These are phyloP conservation scores for Schizothorax lantsangensis DNA, from an alignment of 2,797 vertebrate species.

Conservation along the genomic window DNA sequence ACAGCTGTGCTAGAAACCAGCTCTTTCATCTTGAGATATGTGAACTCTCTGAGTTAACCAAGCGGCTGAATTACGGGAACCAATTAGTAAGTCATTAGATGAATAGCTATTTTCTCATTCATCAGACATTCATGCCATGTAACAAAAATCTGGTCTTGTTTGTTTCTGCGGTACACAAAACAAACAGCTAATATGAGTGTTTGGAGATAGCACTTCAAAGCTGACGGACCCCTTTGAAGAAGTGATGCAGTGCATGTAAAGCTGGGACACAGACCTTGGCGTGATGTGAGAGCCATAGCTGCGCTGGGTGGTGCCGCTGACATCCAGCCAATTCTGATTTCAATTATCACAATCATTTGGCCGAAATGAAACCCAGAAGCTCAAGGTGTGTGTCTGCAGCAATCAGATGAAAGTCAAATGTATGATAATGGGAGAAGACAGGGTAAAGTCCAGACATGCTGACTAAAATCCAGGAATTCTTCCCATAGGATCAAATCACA, in stretches of 20 bases:
- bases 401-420: conserved; percentile 62
- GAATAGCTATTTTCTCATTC: conserved; percentile 51
- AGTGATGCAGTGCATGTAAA: conserved; percentile 57
- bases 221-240: conserved; percentile 54
- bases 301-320: conserved; percentile 17
- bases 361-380: conserved; percentile 33
- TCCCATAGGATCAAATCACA: conserved; percentile 32
- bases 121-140: conserved; percentile 62
- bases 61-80: conserved; percentile 54
- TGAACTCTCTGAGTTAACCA: conserved; percentile 66
- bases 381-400: conserved; percentile 52
- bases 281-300: conserved; percentile 62
- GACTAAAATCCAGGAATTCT: conserved; percentile 56
- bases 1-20: conserved; percentile 93
- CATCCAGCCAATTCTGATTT: conserved; percentile 24
- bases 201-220: conserved; percentile 64
- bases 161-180: conserved; percentile 62
- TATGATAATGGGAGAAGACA: conserved; percentile 58
- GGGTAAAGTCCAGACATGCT: conserved; percentile 69
- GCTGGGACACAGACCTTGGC: conserved; percentile 65
- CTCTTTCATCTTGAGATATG: conserved; percentile 92
- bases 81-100: conserved; percentile 61
- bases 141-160: conserved; percentile 60
- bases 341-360: background rate
- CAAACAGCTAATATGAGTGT: conserved; percentile 62